phyloP scores from a whole-genome alignment of 2,113 vertebrate genomes.

The Ornithorhynchus anatinus region DNA sequence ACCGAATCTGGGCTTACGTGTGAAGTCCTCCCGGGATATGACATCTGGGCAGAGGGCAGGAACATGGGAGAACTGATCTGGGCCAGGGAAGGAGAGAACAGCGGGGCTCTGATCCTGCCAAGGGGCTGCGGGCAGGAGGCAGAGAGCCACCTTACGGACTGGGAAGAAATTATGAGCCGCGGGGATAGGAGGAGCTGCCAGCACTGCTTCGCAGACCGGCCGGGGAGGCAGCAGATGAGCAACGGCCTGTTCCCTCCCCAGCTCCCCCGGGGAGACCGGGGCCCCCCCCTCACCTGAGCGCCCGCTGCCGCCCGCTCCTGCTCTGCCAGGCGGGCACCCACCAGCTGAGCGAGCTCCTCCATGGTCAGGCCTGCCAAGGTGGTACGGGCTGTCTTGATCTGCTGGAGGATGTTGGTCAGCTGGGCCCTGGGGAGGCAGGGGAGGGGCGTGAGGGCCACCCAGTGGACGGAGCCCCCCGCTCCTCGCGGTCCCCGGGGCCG shows the following conservation, averaged over 20 bases:
- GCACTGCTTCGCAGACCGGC: background rate
- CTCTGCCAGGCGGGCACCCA: conserved; percentile 74
- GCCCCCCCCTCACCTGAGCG: conserved; percentile 55
- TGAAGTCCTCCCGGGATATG: conserved; percentile 65
- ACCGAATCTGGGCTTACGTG: conserved; percentile 66
- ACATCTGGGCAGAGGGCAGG: conserved; percentile 72
- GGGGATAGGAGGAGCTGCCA: background rate
- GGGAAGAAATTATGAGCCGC: background rate
- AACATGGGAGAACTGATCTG: conserved; percentile 74
- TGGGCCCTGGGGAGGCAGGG: conserved; percentile 66
- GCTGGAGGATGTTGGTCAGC: conserved; percentile 86
- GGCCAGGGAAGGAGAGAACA: conserved; percentile 71
- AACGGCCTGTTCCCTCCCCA: background rate
- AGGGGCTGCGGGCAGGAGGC: conserved; percentile 66
- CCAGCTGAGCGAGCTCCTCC: conserved; percentile 84
- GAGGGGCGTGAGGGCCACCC: background rate
- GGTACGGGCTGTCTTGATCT: conserved; percentile 87
- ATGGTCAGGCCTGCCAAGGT: conserved; percentile 89
- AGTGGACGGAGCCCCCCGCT: no score
- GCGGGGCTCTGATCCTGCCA: conserved; percentile 64
- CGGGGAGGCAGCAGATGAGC: background rate
- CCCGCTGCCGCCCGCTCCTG: conserved; percentile 69
- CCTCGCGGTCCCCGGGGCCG: no score
- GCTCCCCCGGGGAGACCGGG: background rate
- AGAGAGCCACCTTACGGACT: background rate